Conservation (phyloP, 37 sponge, comb jelly and placozoan genomes). For the Cladorhizidae sp. region DNA sequence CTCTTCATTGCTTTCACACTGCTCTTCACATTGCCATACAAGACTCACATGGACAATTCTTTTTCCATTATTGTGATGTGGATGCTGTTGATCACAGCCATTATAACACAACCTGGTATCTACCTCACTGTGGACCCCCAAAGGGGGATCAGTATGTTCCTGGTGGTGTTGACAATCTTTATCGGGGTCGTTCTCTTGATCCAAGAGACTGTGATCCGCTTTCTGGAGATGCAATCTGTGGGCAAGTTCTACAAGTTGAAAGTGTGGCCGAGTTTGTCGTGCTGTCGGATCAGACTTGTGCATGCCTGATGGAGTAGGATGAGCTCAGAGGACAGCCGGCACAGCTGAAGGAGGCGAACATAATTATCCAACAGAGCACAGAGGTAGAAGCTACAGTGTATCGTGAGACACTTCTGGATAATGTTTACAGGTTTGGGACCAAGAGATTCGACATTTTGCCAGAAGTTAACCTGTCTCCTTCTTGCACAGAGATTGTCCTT, state of each 20-base stretch:
- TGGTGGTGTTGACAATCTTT: conserved; percentile 13
- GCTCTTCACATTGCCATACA: conserved; percentile 62
- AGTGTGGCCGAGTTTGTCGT: not conserved
- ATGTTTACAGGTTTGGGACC: not conserved
- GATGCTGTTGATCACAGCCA: conserved; percentile 31
- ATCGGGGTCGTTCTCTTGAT: not conserved
- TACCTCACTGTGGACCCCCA: conserved; percentile 18
- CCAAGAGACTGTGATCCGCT: not conserved
- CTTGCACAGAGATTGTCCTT: too few species aligned
- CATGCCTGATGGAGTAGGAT: too few species aligned
- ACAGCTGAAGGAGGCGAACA: not conserved
- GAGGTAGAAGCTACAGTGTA: conserved; percentile 15
- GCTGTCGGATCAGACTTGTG: not conserved
- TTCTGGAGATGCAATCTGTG: not conserved
- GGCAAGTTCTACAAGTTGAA: not conserved
- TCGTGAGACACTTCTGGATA: conserved; percentile 31
- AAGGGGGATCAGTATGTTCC: not conserved
- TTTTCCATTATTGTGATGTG: conserved; percentile 30
- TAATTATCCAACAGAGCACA: not conserved
- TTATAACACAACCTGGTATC: conserved; percentile 33
- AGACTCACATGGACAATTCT: conserved; percentile 43
- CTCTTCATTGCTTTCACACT: conserved; percentile 16
- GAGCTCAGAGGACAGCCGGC: too few species aligned
- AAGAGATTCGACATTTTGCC: too few species aligned
- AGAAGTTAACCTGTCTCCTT: too few species aligned